These are phyloP conservation scores for Notocelia uddmanniana DNA, from an alignment of 2,888 invertebrate species.

Conservation along the genomic window DNA sequence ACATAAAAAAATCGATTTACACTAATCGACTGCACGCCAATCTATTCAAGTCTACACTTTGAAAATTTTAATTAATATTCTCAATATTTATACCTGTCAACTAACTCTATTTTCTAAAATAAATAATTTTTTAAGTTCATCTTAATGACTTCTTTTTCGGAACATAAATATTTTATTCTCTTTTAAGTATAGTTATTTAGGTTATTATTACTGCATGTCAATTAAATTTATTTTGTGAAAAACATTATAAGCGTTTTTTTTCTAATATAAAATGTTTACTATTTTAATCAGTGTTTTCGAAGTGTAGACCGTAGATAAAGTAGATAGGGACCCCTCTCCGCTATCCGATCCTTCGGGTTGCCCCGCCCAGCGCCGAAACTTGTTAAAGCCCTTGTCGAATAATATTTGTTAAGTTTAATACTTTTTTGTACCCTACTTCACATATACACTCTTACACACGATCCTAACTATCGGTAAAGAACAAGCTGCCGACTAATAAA, in stretches of 20 bases:
- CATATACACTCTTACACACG: conserved; percentile 72
- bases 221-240: conserved; percentile 23
- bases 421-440: conserved; percentile 71
- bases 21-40: conserved; percentile 75
- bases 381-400: conserved; percentile 66
- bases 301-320: conserved; percentile 76
- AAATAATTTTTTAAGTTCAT: conserved; percentile 39
- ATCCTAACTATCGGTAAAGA: conserved; percentile 53
- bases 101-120: neutral
- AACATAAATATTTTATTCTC: neutral
- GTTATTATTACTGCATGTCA: conserved; percentile 8
- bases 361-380: conserved; percentile 84
- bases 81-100: conserved; percentile 32
- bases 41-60: conserved; percentile 78
- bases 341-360: conserved; percentile 71
- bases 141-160: neutral
- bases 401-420: conserved; percentile 63
- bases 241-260: conserved; percentile 8
- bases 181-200: neutral
- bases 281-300: conserved; percentile 63
- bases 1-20: conserved; percentile 51
- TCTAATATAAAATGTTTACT: conserved; percentile 1
- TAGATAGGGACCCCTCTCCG: conserved; percentile 72
- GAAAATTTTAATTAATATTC: conserved; percentile 58
- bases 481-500: conserved; percentile 62